Evolutionary conservation across 2,113 vertebrate species (phyloP).

Genomic region (Solea senegalensis): DNA sequence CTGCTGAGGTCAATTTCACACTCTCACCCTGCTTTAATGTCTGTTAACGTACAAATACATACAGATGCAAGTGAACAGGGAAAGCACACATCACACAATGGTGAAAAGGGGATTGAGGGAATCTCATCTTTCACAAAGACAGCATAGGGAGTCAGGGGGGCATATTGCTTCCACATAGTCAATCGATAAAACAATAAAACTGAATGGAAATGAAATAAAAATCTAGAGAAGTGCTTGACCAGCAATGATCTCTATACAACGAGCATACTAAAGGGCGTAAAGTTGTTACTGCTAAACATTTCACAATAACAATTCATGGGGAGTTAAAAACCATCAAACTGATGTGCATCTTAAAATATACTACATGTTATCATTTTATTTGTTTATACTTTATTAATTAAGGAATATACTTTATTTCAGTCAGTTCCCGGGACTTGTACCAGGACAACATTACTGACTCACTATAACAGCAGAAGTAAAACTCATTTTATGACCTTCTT

Average conservation of each 20-base stretch:
- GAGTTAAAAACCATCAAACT: not conserved
- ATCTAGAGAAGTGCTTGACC: slow-evolving; percentile 54
- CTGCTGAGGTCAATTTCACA: slow-evolving; percentile 78
- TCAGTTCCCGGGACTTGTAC: not conserved
- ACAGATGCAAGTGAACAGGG: slow-evolving; percentile 8
- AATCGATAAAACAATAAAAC: slow-evolving; percentile 71
- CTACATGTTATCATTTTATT: not conserved
- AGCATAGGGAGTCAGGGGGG: slow-evolving; percentile 50
- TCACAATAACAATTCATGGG: slow-evolving; percentile 26
- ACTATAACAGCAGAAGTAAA: not conserved
- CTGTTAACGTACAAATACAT: slow-evolving; percentile 41
- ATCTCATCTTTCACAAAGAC: slow-evolving; percentile 70
- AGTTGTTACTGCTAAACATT: slow-evolving; percentile 40
- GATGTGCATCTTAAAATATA: not conserved
- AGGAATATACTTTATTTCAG: not conserved
- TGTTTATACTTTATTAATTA: not conserved
- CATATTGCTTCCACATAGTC: slow-evolving; percentile 68
- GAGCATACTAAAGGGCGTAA: slow-evolving; percentile 43
- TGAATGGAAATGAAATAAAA: slow-evolving; percentile 61
- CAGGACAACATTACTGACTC: slow-evolving; percentile 4
- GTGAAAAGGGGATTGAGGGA: slow-evolving; percentile 29
- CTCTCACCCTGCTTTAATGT: slow-evolving; percentile 59
- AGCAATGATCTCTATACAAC: slow-evolving; percentile 60
- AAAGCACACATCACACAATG: slow-evolving; percentile 5
- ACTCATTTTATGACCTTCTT: slow-evolving; percentile 11